Evolutionary conservation across 2,113 vertebrate species (phyloP), one percentile per base, ranked within the genome.

Genomic region (Hippolais icterina): DNA sequence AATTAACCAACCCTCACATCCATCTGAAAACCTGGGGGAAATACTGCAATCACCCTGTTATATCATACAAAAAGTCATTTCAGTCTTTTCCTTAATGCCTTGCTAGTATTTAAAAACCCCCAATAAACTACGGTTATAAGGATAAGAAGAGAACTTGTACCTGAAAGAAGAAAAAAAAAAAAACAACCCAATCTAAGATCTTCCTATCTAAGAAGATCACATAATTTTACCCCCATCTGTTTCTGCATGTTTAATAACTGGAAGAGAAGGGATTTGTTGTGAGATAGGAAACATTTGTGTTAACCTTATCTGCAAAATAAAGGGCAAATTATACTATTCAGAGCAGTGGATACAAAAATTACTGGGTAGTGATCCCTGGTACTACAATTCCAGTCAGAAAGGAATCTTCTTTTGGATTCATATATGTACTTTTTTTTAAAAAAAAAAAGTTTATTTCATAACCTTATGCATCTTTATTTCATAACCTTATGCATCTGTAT

Each of bases 231-330:
- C n/a, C 50, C 13, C 71, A 69, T 11, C 59, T 75, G 74, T 75
- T 96, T 88, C 93, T 80, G 33, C 59, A 17, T 68, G 69, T 24
- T 91, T 96, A 92, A 93, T n/a, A 97, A 37, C 50, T 69, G 28
- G 74, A 76, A 94, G 49, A 77, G 60, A 94, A 93, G 49, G 42
- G 59, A 92, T 96, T 87, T 94, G 44, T 96, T 92, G 66, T 54
- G 42, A 81, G 78, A 69, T 61, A 28, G 42, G 42, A 77, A 94
- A 57, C 4, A 33, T 41, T 60, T 49, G 15, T 25, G 10, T 57
- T 52, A 77, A 60, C 14, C 20, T 68, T 11, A 64, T 52, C 16
- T 80, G 31, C 14, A 52, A 72, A 90, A 78, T 15, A 46, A 28
- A 20, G 47, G 61, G 21, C 60, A 46, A 85, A 61, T 47, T 82